Conservation (phyloP, 2,888 invertebrate species). For the Platerodrilus igneus region DNA sequence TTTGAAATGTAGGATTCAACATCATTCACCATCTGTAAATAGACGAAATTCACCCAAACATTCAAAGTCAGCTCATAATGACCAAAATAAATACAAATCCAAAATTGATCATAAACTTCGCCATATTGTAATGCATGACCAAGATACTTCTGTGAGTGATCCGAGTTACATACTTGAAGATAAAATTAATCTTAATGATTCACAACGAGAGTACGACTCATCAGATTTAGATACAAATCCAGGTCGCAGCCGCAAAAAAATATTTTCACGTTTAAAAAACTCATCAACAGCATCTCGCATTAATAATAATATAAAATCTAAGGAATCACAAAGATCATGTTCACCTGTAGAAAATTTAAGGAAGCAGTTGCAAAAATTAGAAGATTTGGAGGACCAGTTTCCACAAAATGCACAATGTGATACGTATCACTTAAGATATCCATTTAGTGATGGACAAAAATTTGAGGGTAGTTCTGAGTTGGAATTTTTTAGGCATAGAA, state of each 20-base stretch:
- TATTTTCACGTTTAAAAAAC: slow-evolving; percentile 66
- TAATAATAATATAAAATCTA: slow-evolving; percentile 54
- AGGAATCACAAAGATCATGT: slow-evolving; percentile 53
- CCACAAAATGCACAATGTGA: slow-evolving; percentile 61
- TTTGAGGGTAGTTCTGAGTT: slow-evolving; percentile 61
- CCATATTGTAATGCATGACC: slow-evolving; percentile 43
- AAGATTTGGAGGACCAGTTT: slow-evolving; percentile 78
- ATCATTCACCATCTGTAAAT: slow-evolving; percentile 38
- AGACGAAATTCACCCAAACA: slow-evolving; percentile 36
- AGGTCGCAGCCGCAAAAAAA: slow-evolving; percentile 59
- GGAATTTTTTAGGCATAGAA: slow-evolving; percentile 79
- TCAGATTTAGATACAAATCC: slow-evolving; percentile 50
- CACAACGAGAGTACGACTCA: slow-evolving; percentile 46
- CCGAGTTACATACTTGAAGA: slow-evolving; percentile 49
- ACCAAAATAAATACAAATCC: slow-evolving; percentile 35
- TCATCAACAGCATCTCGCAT: slow-evolving; percentile 66
- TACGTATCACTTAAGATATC: slow-evolving; percentile 75
- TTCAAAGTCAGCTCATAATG: slow-evolving; percentile 46
- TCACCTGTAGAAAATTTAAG: slow-evolving; percentile 76
- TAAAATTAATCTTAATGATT: slow-evolving; percentile 39
- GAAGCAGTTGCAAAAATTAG: slow-evolving; percentile 73
- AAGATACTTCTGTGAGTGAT: slow-evolving; percentile 49
- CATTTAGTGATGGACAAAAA: slow-evolving; percentile 62
- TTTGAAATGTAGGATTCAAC: slow-evolving; percentile 40
- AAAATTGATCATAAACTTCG: slow-evolving; percentile 40